Base-by-base conservation (phyloP, 2,888 invertebrate genomes). In the Tryphoninae sp. region DNA sequence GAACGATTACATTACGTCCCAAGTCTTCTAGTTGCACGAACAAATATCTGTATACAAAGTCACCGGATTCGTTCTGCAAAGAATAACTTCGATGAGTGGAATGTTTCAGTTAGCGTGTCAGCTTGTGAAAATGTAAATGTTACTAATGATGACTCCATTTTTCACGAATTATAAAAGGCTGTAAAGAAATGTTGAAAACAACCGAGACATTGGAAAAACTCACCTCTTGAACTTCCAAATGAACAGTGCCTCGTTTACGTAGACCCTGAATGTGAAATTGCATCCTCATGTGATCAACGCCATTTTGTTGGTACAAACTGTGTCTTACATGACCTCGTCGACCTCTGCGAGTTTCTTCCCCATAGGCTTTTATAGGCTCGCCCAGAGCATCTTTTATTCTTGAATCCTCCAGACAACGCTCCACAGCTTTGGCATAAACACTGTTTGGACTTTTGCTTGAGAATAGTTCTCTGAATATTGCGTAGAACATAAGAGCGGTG, bases 191-290 rank as follows among this genome's bases (percentile, higher is more conserved):
- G 53, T 62, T 64, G 9, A 80, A 72, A n/a, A 55, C 53, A 69
- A 23, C 33, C 8, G 22, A 83, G 64, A 45, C 64, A 13, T 72
- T 9, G 33, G 51, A 40, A 11, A 19, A 33, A 33, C 87, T 91
- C 92, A 97, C 98, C 94, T 96, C 95, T 90, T 95, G 94, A 93
- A 97, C 96, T 93, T 98, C 98, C 83, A 98, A 93, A 90, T 97
- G 95, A 8, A 96, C 98, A 71, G 97, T 96, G 51, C 95, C 98
- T 88, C 95, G 96, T 88, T 95, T 95, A 82, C 96, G 94, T 59
- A 95, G 93, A 51, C 98, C 98, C 92, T 98, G 96, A 79, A 98
- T 94, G 89, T 98, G 96, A 92, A 98, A 98, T 89, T 96, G 95
- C 96, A 98, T 97, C 87, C 97, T 94, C 94, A 98, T 95, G 87